Evolutionary conservation across 2,888 invertebrate genomes (phyloP).

Genomic region (Erebia palarica): DNA sequence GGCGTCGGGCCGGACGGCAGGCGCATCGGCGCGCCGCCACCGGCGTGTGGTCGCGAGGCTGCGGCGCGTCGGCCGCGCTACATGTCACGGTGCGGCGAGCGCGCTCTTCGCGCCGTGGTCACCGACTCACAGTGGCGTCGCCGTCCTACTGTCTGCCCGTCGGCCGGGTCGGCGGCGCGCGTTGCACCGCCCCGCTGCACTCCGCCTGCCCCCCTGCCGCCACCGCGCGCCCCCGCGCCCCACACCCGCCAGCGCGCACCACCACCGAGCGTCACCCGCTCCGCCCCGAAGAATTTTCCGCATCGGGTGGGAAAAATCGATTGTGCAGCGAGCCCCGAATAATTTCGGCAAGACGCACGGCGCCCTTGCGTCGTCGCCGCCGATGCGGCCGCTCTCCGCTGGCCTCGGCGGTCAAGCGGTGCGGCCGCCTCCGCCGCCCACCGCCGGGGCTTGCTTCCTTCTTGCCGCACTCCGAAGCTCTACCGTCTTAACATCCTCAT

Average conservation of each 20-base stretch:
- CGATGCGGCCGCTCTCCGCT: slow-evolving; percentile 45
- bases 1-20: slow-evolving; percentile 73
- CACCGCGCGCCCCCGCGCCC: slow-evolving; percentile 50
- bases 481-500: background rate
- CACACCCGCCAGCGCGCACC: slow-evolving; percentile 57
- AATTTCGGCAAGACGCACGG: slow-evolving; percentile 82
- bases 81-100: slow-evolving; percentile 80
- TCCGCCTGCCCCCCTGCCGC: slow-evolving; percentile 74
- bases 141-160: slow-evolving; percentile 81
- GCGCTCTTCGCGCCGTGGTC: slow-evolving; percentile 79
- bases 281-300: slow-evolving; percentile 81
- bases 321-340: slow-evolving; percentile 82
- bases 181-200: slow-evolving; percentile 82
- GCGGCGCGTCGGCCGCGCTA: slow-evolving; percentile 70
- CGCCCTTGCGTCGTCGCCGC: slow-evolving; percentile 73
- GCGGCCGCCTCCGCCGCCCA: background rate
- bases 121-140: slow-evolving; percentile 81
- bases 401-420: slow-evolving; percentile 13
- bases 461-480: background rate
- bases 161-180: slow-evolving; percentile 77
- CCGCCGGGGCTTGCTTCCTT: background rate
- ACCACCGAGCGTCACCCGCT: slow-evolving; percentile 68
- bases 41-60: slow-evolving; percentile 77
- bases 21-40: slow-evolving; percentile 79
- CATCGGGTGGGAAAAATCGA: slow-evolving; percentile 83